Percentiles rank a stretch among this genome's conserved stretches.
phyloP scores from a whole-genome alignment of 2,113 vertebrate species.

The Alces alces region DNA sequence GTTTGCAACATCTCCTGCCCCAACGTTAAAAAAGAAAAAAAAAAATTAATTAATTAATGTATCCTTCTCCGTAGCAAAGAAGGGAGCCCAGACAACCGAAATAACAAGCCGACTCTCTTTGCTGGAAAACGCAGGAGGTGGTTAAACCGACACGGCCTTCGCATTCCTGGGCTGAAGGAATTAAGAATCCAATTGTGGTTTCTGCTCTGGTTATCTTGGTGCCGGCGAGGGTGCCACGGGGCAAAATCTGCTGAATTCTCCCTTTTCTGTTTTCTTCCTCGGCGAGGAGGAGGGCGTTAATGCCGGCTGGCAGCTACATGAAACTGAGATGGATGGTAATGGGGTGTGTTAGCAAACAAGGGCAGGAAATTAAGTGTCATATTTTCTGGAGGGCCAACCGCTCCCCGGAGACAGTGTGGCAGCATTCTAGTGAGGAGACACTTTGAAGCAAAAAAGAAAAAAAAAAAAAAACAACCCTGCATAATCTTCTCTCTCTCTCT shows the following conservation, averaged over 20 bases:
- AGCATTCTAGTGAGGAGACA: conserved; percentile 48
- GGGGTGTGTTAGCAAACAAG: conserved; percentile 67
- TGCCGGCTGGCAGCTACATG: conserved; percentile 62
- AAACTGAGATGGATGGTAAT: conserved; percentile 62
- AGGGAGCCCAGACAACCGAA: conserved; percentile 39
- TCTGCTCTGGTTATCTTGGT: conserved; percentile 49
- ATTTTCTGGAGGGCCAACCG: conserved; percentile 63
- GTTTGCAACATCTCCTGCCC: conserved; percentile 35
- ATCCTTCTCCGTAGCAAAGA: conserved; percentile 17
- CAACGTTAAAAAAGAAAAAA: not conserved
- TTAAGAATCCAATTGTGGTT: conserved; percentile 27
- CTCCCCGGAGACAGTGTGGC: conserved; percentile 54
- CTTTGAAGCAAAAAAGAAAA: not conserved
- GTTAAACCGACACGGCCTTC: not conserved
- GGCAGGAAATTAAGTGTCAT: conserved; percentile 72
- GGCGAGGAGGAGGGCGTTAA: conserved; percentile 52
- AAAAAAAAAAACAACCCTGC: not conserved
- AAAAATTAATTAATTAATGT: not conserved
- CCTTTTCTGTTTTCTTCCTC: conserved; percentile 66
- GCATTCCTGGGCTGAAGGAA: conserved; percentile 44
- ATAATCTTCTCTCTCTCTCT: not conserved
- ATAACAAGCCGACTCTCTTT: conserved; percentile 43
- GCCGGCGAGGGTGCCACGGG: not conserved
- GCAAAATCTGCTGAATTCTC: conserved; percentile 62
- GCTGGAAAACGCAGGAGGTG: conserved; percentile 20